Conservation (phyloP, 2,888 invertebrate genomes). For the Rhynchonema sp. region DNA sequence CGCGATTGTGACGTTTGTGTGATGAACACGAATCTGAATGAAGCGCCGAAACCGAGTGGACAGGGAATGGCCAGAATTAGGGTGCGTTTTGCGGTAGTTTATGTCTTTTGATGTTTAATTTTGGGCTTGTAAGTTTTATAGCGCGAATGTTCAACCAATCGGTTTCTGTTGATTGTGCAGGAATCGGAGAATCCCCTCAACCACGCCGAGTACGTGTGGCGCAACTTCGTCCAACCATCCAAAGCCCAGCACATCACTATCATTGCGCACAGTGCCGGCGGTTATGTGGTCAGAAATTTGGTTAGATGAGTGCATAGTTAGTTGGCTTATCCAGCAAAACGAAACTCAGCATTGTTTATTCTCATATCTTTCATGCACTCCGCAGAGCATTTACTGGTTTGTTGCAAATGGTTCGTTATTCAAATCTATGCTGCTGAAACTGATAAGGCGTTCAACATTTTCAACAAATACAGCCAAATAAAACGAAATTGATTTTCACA, state of each 20-base stretch:
- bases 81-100: neutral
- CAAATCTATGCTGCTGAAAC: too few relatives aligned
- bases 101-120: neutral
- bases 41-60: conserved; percentile 20
- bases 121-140: too few relatives aligned
- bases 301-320: conserved; percentile 31
- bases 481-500: neutral
- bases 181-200: conserved; percentile 41
- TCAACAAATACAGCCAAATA: neutral
- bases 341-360: too few relatives aligned
- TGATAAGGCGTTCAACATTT: too few relatives aligned
- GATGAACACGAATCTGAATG: conserved; percentile 53
- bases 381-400: too few relatives aligned
- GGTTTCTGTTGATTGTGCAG: conserved; percentile 22
- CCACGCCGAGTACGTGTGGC: conserved; percentile 50
- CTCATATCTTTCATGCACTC: neutral
- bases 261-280: conserved; percentile 61
- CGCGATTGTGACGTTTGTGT: conserved; percentile 50
- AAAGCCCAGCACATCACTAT: conserved; percentile 46
- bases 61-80: neutral
- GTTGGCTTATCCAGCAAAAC: too few relatives aligned
- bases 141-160: too few relatives aligned
- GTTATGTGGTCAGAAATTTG: conserved; percentile 44
- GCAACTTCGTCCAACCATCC: conserved; percentile 41
- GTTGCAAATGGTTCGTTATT: too few relatives aligned